Percentiles rank a stretch among this genome's conserved stretches.
Evolutionary conservation across 2,888 invertebrate species (phyloP).

Genomic region (Luperina nickerlii): DNA sequence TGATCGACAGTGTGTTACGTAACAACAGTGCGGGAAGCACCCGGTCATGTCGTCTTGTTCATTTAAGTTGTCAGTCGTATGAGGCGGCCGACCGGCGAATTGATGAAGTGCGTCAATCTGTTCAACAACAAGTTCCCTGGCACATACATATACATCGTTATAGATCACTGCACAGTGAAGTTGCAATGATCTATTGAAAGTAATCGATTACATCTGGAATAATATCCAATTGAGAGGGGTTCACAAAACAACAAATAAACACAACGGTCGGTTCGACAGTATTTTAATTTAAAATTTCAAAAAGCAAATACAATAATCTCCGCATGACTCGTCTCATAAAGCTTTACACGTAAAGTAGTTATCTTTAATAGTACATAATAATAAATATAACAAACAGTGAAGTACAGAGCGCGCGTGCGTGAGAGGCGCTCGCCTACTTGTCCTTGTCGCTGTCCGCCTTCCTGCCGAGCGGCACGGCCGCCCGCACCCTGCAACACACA

Average conservation of each 20-base stretch:
- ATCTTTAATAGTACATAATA: conserved; percentile 87
- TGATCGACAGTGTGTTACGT: background rate
- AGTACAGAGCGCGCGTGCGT: conserved; percentile 79
- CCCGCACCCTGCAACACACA: conserved; percentile 93
- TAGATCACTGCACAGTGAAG: background rate
- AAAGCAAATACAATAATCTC: conserved; percentile 90
- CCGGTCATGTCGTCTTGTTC: background rate
- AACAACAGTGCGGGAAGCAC: background rate
- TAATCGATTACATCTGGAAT: background rate
- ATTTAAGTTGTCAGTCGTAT: background rate
- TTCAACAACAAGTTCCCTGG: background rate
- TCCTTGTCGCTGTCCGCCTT: conserved; percentile 96
- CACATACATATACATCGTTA: background rate
- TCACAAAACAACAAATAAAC: conserved; percentile 68
- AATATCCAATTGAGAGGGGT: background rate
- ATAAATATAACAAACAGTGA: conserved; percentile 89
- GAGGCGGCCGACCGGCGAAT: background rate
- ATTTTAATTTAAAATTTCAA: conserved; percentile 91
- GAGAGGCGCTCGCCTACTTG: conserved; percentile 91
- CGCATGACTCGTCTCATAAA: conserved; percentile 89
- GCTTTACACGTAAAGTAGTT: conserved; percentile 89
- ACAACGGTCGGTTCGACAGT: conserved; percentile 82
- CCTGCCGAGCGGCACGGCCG: conserved; percentile 96
- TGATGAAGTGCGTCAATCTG: background rate
- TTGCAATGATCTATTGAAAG: background rate